Percentiles rank a stretch among this genome's conserved stretches.
These are phyloP conservation scores for Argyresthia goedartella DNA, from an alignment of 2,888 invertebrate species.

Conservation along the genomic window DNA sequence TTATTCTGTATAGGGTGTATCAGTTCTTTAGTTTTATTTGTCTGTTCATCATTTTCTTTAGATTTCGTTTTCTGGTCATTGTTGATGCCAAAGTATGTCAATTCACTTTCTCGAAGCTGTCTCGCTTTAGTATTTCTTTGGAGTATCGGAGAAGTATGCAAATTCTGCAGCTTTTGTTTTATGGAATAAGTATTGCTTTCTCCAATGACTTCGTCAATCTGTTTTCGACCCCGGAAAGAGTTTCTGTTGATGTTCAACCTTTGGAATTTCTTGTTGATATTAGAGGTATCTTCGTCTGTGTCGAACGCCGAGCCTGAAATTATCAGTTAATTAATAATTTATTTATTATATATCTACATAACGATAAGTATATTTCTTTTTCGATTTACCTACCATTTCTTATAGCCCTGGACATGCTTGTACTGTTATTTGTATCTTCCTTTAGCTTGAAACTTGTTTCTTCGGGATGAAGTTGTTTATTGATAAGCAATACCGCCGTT, in stretches of 20 bases:
- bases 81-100: constrained; percentile 69
- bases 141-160: constrained; percentile 30
- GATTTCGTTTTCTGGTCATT: constrained; percentile 5
- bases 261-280: neutral
- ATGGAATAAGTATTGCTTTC: constrained; percentile 15
- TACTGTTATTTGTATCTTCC: neutral
- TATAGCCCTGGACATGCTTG: constrained; percentile 30
- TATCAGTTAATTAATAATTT: neutral
- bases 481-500: constrained; percentile 48
- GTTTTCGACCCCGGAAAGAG: neutral
- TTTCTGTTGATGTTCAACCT: neutral
- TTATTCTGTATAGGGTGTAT: constrained; percentile 18
- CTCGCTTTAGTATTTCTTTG: constrained; percentile 42
- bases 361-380: constrained; percentile 4
- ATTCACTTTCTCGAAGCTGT: constrained; percentile 69
- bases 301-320: neutral
- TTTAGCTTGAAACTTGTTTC: neutral
- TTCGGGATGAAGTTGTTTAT: constrained; percentile 36
- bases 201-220: constrained; percentile 11
- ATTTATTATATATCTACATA: constrained; percentile 4
- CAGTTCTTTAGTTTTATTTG: constrained; percentile 10
- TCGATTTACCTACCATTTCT: constrained; percentile 31
- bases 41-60: constrained; percentile 12
- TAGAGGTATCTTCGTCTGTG: neutral
- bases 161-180: constrained; percentile 25